phyloP scores from a whole-genome alignment of 2,113 vertebrate species.

The Hyaena hyaena region DNA sequence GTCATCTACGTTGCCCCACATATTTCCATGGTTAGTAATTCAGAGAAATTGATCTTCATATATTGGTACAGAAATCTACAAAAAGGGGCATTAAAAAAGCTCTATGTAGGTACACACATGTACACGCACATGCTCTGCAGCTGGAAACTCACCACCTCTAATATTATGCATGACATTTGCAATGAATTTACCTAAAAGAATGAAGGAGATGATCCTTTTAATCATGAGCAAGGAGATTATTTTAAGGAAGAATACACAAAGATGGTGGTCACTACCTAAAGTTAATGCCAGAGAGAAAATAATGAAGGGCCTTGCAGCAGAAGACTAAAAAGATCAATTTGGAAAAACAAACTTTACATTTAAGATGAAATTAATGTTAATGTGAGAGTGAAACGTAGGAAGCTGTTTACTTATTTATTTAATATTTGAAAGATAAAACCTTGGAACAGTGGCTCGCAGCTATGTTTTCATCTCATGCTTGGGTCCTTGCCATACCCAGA shows the following conservation, averaged over 20 bases:
- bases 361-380: not conserved
- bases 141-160: slow-evolving; percentile 56
- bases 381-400: not conserved
- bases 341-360: slow-evolving; percentile 45
- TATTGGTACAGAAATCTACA: not conserved
- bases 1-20: slow-evolving; percentile 79
- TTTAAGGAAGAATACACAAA: not conserved
- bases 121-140: not conserved
- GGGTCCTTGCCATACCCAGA: not conserved
- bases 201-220: not conserved
- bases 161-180: slow-evolving; percentile 53
- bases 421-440: slow-evolving; percentile 22
- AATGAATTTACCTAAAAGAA: slow-evolving; percentile 33
- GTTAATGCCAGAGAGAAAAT: not conserved
- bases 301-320: not conserved
- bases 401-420: not conserved
- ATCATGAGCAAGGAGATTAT: not conserved
- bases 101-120: not conserved
- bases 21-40: slow-evolving; percentile 82
- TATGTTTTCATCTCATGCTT: not conserved
- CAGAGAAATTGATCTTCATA: slow-evolving; percentile 80
- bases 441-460: not conserved
- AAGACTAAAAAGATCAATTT: slow-evolving; percentile 1
- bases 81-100: not conserved
- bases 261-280: not conserved